Percentiles rank a stretch among this genome's conserved stretches.
Conservation (phyloP, 2,888 invertebrate species). For the Rhorus exstirpatorius region DNA sequence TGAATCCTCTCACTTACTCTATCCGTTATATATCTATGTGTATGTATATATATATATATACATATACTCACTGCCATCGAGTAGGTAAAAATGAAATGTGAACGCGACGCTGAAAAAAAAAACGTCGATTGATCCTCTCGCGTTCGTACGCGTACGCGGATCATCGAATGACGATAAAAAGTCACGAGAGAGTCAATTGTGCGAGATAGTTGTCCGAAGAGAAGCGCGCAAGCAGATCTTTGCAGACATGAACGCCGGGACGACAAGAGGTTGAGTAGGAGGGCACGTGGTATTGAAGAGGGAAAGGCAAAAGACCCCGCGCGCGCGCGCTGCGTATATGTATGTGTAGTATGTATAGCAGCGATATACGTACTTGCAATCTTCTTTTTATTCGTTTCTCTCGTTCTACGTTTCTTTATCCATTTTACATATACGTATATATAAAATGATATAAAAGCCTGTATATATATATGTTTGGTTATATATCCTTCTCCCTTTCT, state of each 20-base stretch:
- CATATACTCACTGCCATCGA: not conserved
- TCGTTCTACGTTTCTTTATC: conserved; percentile 52
- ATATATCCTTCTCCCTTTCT: conserved; percentile 35
- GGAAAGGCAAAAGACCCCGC: conserved; percentile 53
- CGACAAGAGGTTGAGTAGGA: conserved; percentile 25
- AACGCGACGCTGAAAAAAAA: conserved; percentile 52
- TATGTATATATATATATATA: not conserved
- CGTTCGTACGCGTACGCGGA: conserved; percentile 57
- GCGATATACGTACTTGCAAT: conserved; percentile 53
- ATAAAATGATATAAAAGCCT: not conserved
- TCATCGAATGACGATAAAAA: conserved; percentile 67
- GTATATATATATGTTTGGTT: not conserved
- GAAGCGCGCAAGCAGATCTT: conserved; percentile 52
- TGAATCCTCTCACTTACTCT: not conserved
- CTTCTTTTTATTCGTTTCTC: conserved; percentile 52
- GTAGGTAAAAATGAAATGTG: conserved; percentile 46
- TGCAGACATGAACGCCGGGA: conserved; percentile 44
- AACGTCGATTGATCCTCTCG: conserved; percentile 59
- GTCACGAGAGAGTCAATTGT: conserved; percentile 69
- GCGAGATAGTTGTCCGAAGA: conserved; percentile 50
- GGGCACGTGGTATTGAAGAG: conserved; percentile 45
- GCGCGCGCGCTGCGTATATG: conserved; percentile 17
- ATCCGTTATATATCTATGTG: not conserved
- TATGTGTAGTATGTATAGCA: conserved; percentile 14
- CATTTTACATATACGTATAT: conserved; percentile 13